Evolutionary conservation across 1,140 invertebrate species (phyloP), one percentile per base, ranked within the genome.

Genomic region (Luehdorfia chinensis): DNA sequence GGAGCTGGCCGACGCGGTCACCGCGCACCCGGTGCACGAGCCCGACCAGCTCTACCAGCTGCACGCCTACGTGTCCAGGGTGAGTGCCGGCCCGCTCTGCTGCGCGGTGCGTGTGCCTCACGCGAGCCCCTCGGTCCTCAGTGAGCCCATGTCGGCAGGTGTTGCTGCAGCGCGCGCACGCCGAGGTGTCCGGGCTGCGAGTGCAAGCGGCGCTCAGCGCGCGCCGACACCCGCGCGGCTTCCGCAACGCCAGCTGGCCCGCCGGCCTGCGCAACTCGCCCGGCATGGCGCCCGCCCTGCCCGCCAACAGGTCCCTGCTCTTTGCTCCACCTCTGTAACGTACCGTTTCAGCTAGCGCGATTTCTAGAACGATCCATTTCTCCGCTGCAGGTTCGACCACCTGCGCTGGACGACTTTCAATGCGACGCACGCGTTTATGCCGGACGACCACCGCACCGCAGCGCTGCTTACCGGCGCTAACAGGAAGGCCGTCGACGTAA

Each of bases 351-450:
- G n/a, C n/a, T n/a, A n/a, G n/a, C n/a, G n/a, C n/a, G n/a, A n/a
- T n/a, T n/a, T n/a, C n/a, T n/a, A n/a, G n/a, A n/a, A n/a, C n/a
- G n/a, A n/a, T n/a, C n/a, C n/a, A n/a, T n/a, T n/a, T n/a, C n/a
- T n/a, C n/a, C n/a, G n/a, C n/a, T 92, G 90, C 55, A 90, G 96
- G 48, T 97, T 97, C 88, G 96, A 97, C 87, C 89, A 97, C 43
- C 87, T 95, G 12, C 90, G 90, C 14, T 97, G 95, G 94, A 91
- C 93, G 13, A 92, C 94, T 69, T 95, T 98, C 66, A 97, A 96
- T 70, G 86, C 87, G 28, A 93, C 93, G n/a, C 93, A 97, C 73
- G 89, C 93, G 11, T 96, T 93, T 71, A 88, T 94, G 63, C 89
- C 91, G 3, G 91, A 91, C 66, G 93, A 94, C 63, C 92, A 92